Evolutionary conservation across 2,888 invertebrate genomes (phyloP).

Genomic region (Shargacucullia verbasci): DNA sequence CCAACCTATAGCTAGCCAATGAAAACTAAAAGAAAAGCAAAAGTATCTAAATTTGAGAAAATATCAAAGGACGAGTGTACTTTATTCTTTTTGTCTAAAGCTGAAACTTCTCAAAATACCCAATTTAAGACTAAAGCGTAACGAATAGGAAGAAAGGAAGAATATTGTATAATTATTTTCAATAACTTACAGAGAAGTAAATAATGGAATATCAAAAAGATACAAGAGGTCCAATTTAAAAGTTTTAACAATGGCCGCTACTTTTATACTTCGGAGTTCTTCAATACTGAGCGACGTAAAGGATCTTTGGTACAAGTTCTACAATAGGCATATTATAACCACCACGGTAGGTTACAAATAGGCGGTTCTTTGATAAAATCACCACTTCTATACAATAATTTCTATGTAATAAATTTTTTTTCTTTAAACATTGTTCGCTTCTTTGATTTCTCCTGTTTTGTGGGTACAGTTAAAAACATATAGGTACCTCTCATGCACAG

Average conservation of each 20-base stretch:
- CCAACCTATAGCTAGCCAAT: too few relatives aligned
- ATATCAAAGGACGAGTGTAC: too few relatives aligned
- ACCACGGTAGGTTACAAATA: conserved; percentile 8
- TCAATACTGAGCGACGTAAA: conserved; percentile 53
- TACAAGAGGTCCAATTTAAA: conserved; percentile 59
- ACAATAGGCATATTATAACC: conserved; percentile 37
- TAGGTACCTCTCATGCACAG: too few relatives aligned
- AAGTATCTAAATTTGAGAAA: too few relatives aligned
- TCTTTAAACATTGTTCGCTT: too few relatives aligned
- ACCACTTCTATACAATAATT: too few relatives aligned
- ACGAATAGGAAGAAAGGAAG: conserved; percentile 5
- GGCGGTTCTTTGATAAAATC: neutral
- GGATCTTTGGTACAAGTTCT: conserved; percentile 39
- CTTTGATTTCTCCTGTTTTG: too few relatives aligned
- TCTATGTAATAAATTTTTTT: too few relatives aligned
- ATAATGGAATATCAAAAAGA: conserved; percentile 41
- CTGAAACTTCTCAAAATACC: conserved; percentile 16
- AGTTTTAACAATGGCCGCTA: conserved; percentile 65
- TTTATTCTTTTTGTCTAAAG: too few relatives aligned
- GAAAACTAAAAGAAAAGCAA: too few relatives aligned
- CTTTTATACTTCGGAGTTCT: conserved; percentile 29
- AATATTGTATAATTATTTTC: conserved; percentile 38
- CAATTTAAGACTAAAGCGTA: conserved; percentile 11
- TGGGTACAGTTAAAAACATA: too few relatives aligned
- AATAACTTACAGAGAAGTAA: conserved; percentile 35